Conservation (phyloP, 2,888 invertebrate genomes). For the Noctua janthina region DNA sequence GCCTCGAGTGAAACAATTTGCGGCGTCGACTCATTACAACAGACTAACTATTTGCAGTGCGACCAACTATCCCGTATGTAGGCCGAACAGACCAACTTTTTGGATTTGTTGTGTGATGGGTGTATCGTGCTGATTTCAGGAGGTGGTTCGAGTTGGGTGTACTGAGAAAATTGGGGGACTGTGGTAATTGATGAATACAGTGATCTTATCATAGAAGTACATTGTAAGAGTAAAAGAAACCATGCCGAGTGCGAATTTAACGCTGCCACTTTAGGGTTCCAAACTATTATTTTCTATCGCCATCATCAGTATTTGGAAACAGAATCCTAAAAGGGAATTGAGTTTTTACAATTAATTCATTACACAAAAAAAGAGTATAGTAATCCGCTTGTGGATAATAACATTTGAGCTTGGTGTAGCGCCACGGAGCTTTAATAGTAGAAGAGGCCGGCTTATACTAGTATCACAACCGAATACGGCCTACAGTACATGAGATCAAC, state of each 20-base stretch:
- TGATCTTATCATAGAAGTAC: not conserved
- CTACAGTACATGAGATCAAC: not conserved
- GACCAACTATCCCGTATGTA: conserved; percentile 51
- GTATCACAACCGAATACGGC: not conserved
- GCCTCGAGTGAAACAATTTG: conserved; percentile 58
- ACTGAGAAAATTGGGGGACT: not conserved
- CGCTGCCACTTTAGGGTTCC: too few relatives aligned
- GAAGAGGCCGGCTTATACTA: not conserved
- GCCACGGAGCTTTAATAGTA: not conserved
- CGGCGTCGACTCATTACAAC: conserved; percentile 56
- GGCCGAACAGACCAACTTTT: conserved; percentile 27
- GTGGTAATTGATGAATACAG: not conserved
- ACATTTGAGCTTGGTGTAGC: not conserved
- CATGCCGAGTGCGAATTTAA: not conserved
- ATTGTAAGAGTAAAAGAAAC: not conserved
- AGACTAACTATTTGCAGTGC: conserved; percentile 53
- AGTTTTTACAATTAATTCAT: not conserved
- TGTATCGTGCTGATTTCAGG: conserved; percentile 19
- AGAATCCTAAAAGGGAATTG: not conserved
- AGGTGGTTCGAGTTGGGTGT: conserved; percentile 7
- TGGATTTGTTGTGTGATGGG: conserved; percentile 36
- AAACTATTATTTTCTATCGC: not conserved
- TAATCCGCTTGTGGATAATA: not conserved
- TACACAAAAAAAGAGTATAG: not conserved
- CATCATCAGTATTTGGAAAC: not conserved